Conservation (phyloP, 2,888 invertebrate genomes). For the Leptodirus hochenwartii region DNA sequence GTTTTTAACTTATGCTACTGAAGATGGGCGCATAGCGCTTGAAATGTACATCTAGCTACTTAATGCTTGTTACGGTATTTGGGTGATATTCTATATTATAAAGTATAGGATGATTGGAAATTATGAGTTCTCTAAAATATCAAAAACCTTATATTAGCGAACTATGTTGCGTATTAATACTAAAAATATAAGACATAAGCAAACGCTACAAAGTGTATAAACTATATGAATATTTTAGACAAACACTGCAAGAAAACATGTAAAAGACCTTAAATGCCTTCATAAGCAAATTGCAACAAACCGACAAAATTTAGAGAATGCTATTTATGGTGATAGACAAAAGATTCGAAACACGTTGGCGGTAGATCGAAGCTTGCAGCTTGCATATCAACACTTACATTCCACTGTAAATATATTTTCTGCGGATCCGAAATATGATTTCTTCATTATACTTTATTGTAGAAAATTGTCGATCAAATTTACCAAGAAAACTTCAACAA, state of each 20-base stretch:
- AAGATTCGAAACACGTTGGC: conserved; percentile 37
- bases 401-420: conserved; percentile 19
- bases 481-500: conserved; percentile 43
- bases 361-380: conserved; percentile 36
- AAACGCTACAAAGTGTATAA: too few relatives aligned
- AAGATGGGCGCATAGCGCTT: too few relatives aligned
- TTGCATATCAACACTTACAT: conserved; percentile 32
- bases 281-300: conserved; percentile 35
- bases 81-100: too few relatives aligned
- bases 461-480: conserved; percentile 41
- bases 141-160: too few relatives aligned
- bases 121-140: too few relatives aligned
- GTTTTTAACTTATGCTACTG: too few relatives aligned
- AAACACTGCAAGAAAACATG: conserved; percentile 31
- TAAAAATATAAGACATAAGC: too few relatives aligned
- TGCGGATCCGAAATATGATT: background rate
- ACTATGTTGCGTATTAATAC: too few relatives aligned
- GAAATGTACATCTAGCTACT: too few relatives aligned
- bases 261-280: conserved; percentile 36
- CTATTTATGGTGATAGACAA: conserved; percentile 39
- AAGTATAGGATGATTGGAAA: too few relatives aligned
- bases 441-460: conserved; percentile 14
- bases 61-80: too few relatives aligned
- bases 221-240: too few relatives aligned
- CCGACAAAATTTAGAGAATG: conserved; percentile 36